Base-by-base conservation (phyloP, 2,797 vertebrate genomes). In the Lacerta bilineata region DNA sequence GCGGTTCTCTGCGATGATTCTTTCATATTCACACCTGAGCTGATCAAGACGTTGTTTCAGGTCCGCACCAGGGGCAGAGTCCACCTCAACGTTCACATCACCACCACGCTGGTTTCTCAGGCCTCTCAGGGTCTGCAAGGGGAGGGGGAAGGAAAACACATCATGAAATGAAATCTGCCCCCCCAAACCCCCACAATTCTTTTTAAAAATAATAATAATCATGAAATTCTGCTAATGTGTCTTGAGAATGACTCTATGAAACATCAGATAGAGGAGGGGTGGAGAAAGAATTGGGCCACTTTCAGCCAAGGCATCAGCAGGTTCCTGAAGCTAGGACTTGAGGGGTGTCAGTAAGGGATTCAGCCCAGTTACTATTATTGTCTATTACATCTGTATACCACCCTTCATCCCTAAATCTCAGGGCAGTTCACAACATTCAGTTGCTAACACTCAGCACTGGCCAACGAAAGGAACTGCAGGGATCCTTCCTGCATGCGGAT, bases 11-110 rank as follows among this genome's bases (percentile, higher is more conserved):
- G 87, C 94, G 3, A 96, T 96, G 91, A 97, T 75, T 6, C 86
- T 69, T 90, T 97, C 96, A 0, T 97, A 97, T 11, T 97, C 92
- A 7, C 39, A 10, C 1, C 96, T 93, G 93, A 96, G 91, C 4
- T 96, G 77, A 0, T 94, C 96, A 33, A 97, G 95, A 3, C 5
- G 29, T 91, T 95, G 93, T 1, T 95, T 94, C 82, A 97, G 27
- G 76, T 97, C 95, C 29, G 25, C n/a, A 0, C 94, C 88, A 4
- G 96, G 96, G n/a, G 95, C 91, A 18, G 95, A 94, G 0, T 96
- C 95, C 84, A 97, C 93, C 84, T 97, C 96, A 94, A 97, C 96
- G 0, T 43, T 95, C 64, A 97, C 96, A 0, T 95, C 93, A 0
- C 96, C 95, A 25, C 95, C 81, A 0, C 91, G 89, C 1, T 93